Conservation (phyloP, 2,113 vertebrate species). For the Ictalurus punctatus region DNA sequence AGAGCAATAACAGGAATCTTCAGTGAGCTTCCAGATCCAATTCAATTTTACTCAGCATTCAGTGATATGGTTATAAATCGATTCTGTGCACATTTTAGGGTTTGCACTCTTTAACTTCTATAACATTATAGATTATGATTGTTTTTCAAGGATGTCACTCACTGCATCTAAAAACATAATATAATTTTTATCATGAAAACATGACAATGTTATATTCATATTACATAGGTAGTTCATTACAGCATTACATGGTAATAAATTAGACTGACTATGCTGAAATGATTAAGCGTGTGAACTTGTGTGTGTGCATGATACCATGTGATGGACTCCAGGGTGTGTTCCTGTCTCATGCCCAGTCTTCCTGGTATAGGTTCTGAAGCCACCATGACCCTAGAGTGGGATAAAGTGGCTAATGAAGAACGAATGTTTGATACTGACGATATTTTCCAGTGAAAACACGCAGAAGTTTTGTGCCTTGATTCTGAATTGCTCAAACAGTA, state of each 20-base stretch:
- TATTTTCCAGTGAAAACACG: neutral
- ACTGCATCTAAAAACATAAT: neutral
- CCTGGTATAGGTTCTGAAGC: neutral
- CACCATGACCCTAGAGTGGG: neutral
- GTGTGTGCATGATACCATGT: neutral
- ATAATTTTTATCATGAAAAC: neutral
- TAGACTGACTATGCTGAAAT: neutral
- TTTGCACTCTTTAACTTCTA: neutral
- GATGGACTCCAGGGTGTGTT: neutral
- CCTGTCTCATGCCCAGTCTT: neutral
- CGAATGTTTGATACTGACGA: neutral
- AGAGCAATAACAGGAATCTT: neutral
- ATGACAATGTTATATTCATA: neutral
- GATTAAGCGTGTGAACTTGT: neutral
- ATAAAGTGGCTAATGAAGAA: neutral
- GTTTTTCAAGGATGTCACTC: neutral
- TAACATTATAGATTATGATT: neutral
- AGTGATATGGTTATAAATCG: neutral
- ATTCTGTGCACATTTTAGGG: neutral
- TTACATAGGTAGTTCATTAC: neutral
- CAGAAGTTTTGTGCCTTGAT: neutral
- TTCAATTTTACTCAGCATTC: neutral
- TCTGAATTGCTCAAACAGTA: neutral
- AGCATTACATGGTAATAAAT: slow-evolving; percentile 9
- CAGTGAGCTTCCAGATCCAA: neutral